A percentile compares a stretch with the other conserved stretches of the same genome.
Conservation (phyloP, 1,140 invertebrate genomes). For the Matsumurasca onukii region DNA sequence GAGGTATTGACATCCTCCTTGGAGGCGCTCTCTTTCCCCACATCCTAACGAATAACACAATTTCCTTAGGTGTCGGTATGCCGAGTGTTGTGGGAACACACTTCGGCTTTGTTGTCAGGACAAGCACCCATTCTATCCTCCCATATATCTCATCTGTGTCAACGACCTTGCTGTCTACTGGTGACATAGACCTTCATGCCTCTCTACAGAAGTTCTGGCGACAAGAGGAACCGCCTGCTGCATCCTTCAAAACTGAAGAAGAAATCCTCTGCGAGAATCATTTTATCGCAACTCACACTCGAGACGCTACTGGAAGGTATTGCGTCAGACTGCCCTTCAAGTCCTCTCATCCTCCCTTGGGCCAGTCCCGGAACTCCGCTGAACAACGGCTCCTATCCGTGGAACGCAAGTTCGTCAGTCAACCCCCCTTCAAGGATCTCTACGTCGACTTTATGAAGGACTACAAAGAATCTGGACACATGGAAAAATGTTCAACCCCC, state of each 20-base stretch:
- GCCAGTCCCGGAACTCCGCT: too few species aligned
- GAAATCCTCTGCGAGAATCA: not conserved
- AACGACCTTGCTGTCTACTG: not conserved
- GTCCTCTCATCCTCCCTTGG: not conserved
- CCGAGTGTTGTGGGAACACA: not conserved
- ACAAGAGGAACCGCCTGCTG: conserved; percentile 4
- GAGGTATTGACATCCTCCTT: not conserved
- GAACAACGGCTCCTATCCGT: not conserved
- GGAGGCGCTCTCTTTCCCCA: not conserved
- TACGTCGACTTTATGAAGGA: not conserved
- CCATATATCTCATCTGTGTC: not conserved
- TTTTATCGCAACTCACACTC: not conserved
- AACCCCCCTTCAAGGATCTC: not conserved
- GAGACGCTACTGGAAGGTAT: not conserved
- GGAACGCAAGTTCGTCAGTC: conserved; percentile 1
- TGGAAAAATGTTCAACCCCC: conserved; percentile 1
- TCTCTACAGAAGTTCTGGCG: not conserved
- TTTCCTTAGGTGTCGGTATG: not conserved
- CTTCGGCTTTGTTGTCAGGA: not conserved
- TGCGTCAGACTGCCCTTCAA: not conserved
- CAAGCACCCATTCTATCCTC: not conserved
- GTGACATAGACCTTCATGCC: not conserved
- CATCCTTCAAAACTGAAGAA: not conserved
- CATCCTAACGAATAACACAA: conserved; percentile 8
- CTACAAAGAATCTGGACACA: not conserved